Percentiles rank a stretch among this genome's conserved stretches.
phyloP scores from a whole-genome alignment of 2,888 invertebrate species.

The Antitype chi region DNA sequence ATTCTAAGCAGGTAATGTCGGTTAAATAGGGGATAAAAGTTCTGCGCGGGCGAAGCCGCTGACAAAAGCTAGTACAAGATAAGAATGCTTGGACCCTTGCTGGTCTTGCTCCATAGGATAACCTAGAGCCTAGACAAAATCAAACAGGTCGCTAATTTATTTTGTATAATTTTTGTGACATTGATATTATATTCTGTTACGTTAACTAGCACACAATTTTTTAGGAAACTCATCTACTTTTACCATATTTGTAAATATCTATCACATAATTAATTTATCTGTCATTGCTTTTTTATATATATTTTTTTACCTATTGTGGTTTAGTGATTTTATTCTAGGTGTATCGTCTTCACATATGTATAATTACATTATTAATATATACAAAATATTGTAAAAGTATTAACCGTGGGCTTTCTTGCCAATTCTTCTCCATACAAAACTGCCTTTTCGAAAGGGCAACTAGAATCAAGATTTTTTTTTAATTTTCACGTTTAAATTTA shows the following conservation, averaged over 20 bases:
- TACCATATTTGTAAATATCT: no score
- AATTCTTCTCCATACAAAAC: neutral
- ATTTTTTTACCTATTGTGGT: neutral
- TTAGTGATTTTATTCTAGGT: no score
- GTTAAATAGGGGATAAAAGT: no score
- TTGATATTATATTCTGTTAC: no score
- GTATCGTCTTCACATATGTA: no score
- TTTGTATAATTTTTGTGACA: no score
- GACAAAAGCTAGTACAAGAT: no score
- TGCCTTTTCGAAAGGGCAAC: neutral
- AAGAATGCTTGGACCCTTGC: neutral
- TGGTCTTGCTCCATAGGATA: neutral
- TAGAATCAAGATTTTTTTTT: neutral
- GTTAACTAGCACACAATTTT: no score
- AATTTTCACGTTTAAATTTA: neutral
- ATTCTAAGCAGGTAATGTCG: no score
- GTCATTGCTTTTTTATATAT: neutral
- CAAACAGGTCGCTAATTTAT: neutral
- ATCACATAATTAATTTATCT: neutral
- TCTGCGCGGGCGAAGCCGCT: no score
- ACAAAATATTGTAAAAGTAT: neutral
- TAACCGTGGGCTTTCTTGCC: neutral
- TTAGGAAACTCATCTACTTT: no score
- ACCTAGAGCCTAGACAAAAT: neutral
- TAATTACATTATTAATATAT: no score